Conservation (phyloP, 2,797 vertebrate species). For the Menidia menidia region DNA sequence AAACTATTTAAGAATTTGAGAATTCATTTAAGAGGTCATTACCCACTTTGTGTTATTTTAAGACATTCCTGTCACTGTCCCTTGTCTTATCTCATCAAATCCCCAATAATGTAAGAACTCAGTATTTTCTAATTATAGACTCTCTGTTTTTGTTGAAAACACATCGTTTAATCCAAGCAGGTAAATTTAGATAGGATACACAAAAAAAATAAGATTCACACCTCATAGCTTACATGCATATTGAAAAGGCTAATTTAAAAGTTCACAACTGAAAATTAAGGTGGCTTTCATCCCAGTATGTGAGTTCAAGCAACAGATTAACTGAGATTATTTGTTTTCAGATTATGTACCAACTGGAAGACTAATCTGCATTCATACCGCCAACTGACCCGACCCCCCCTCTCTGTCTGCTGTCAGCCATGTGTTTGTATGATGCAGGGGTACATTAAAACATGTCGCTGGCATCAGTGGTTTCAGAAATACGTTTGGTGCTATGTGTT, state of each 20-base stretch:
- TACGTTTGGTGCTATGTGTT: not conserved
- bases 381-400: slow-evolving; percentile 34
- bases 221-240: not conserved
- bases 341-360: slow-evolving; percentile 45
- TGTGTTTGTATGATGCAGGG: slow-evolving; percentile 40
- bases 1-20: not conserved
- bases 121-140: not conserved
- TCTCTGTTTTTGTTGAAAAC: slow-evolving; percentile 4
- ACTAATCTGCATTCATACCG: slow-evolving; percentile 66
- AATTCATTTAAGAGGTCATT: too few species aligned
- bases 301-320: slow-evolving; percentile 60
- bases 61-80: not conserved
- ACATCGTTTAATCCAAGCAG: slow-evolving; percentile 13
- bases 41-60: not conserved
- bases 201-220: slow-evolving; percentile 2
- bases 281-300: slow-evolving; percentile 47
- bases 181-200: not conserved
- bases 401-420: slow-evolving; percentile 42
- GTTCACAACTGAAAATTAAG: slow-evolving; percentile 36
- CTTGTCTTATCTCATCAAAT: not conserved
- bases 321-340: slow-evolving; percentile 59
- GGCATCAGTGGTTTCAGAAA: slow-evolving; percentile 10
- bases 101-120: slow-evolving; percentile 12
- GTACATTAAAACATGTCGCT: slow-evolving; percentile 3
- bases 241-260: too few species aligned